phyloP scores from a whole-genome alignment of 92 coral and sea anemone species.

The Diadumene lineata region DNA sequence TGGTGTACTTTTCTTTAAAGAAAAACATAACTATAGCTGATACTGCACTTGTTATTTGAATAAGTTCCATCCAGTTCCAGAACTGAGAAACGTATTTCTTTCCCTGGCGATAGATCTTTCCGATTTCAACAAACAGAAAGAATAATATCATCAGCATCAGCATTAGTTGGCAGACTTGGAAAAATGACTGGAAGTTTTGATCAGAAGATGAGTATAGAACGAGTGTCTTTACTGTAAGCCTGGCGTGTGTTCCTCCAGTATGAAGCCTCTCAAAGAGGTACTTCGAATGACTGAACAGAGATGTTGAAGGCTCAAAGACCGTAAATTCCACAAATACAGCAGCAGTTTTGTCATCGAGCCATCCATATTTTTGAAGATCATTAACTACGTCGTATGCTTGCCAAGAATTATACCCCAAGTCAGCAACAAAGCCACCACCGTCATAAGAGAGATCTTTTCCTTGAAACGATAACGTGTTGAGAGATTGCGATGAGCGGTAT shows the following conservation, averaged over 20 bases:
- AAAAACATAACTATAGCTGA: slow-evolving; percentile 76
- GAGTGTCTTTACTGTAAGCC: slow-evolving; percentile 56
- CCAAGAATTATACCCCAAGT: slow-evolving; percentile 70
- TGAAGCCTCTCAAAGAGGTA: slow-evolving; percentile 62
- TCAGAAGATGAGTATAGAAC: slow-evolving; percentile 66
- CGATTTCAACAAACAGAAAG: slow-evolving; percentile 70
- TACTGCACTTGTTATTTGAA: slow-evolving; percentile 63
- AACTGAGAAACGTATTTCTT: slow-evolving; percentile 47
- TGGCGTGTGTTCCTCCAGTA: slow-evolving; percentile 60
- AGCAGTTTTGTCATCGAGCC: slow-evolving; percentile 71
- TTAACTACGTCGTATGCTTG: slow-evolving; percentile 58
- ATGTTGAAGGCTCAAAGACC: slow-evolving; percentile 76
- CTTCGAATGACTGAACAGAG: slow-evolving; percentile 65
- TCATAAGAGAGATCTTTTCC: slow-evolving; percentile 60
- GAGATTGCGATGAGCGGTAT: slow-evolving; percentile 43
- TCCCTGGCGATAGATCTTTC: slow-evolving; percentile 72
- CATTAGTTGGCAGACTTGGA: slow-evolving; percentile 73
- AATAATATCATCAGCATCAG: slow-evolving; percentile 65
- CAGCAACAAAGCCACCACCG: slow-evolving; percentile 86
- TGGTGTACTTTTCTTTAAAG: slow-evolving; percentile 69
- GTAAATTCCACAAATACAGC: slow-evolving; percentile 77
- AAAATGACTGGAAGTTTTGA: slow-evolving; percentile 52
- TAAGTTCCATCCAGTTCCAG: slow-evolving; percentile 85
- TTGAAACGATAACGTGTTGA: slow-evolving; percentile 51
- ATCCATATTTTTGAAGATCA: slow-evolving; percentile 43